Evolutionary conservation across 2,113 vertebrate genomes (phyloP), one percentile per base, ranked within the genome.

Genomic region (Cromileptes altivelis): DNA sequence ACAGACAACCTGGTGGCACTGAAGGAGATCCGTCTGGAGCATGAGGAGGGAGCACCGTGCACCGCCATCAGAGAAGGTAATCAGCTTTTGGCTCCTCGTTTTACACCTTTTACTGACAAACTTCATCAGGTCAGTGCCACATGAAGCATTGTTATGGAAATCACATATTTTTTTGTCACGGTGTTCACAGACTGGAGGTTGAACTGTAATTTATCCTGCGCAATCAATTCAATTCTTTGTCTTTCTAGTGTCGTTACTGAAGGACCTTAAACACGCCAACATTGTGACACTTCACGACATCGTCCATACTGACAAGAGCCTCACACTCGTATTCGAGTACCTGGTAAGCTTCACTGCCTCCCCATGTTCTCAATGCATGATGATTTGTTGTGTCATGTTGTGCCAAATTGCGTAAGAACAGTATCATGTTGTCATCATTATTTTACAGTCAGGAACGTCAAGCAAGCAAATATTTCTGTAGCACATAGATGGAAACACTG

Each of bases 181-280:
- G 3, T 40, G 47, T 19, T 64, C 49, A 30, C 30, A 64, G 49
- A 45, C 15, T 50, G 57, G 11, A 60, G n/a, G 10, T 7, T n/a
- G 37, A 63, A 12, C 18, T 13, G 3, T 11, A 62, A 37, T n/a
- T 6, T 13, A 63, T 63, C n/a, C n/a, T 3, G 10, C 64, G 4
- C 53, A 30, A 56, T 57, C 55, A 14, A 25, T 57, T 57, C 13
- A 57, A 56, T 23, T 55, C 15, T 23, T 15, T 63, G 21, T 78
- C 4, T 71, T 53, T 70, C 56, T 90, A 99, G 98, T 99, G 78
- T 99, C 98, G 17, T 95, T 99, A 88, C 93, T 99, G 86, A 99
- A 99, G 95, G 98, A 99, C 94, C 95, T 99, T 93, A 99, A 99
- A 93, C 98, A 99, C 82, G 98, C 98, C 88, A 99, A 99, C 95